phyloP scores from a whole-genome alignment of 2,888 invertebrate species.

The Oscheius sp. region DNA sequence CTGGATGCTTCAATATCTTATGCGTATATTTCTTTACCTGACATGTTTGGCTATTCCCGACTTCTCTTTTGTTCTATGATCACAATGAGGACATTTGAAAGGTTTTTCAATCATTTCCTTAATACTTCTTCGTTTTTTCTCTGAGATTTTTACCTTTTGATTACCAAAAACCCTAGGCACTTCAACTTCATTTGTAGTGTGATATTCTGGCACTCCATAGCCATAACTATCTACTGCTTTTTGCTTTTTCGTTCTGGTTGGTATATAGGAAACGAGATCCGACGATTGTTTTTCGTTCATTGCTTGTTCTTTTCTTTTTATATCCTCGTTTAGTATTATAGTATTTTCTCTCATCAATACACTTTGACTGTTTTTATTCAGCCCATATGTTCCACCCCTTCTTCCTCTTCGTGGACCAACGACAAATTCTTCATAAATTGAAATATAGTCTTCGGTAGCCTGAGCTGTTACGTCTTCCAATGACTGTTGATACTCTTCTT shows the following conservation, averaged over 20 bases:
- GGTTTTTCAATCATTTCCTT: slow-evolving; percentile 51
- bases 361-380: slow-evolving; percentile 6
- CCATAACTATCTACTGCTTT: slow-evolving; percentile 37
- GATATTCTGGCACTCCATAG: slow-evolving; percentile 45
- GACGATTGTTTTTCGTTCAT: slow-evolving; percentile 34
- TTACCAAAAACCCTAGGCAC: slow-evolving; percentile 48
- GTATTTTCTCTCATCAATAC: slow-evolving; percentile 31
- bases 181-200: slow-evolving; percentile 34
- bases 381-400: slow-evolving; percentile 36
- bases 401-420: slow-evolving; percentile 45
- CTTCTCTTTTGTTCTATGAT: slow-evolving; percentile 57
- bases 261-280: slow-evolving; percentile 23
- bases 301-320: not conserved
- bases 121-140: not conserved
- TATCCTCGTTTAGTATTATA: slow-evolving; percentile 4
- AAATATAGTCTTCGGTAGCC: slow-evolving; percentile 42
- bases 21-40: slow-evolving; percentile 28
- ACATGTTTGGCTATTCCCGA: slow-evolving; percentile 60
- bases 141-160: slow-evolving; percentile 36
- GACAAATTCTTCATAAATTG: slow-evolving; percentile 56
- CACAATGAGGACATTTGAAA: slow-evolving; percentile 60
- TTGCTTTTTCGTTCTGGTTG: not conserved
- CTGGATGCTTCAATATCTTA: slow-evolving; percentile 11
- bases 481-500: not conserved
- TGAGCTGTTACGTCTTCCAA: slow-evolving; percentile 25